Evolutionary conservation across 1,140 invertebrate species (phyloP), one percentile per base, ranked within the genome.

Genomic region (Probaryconus sp.): DNA sequence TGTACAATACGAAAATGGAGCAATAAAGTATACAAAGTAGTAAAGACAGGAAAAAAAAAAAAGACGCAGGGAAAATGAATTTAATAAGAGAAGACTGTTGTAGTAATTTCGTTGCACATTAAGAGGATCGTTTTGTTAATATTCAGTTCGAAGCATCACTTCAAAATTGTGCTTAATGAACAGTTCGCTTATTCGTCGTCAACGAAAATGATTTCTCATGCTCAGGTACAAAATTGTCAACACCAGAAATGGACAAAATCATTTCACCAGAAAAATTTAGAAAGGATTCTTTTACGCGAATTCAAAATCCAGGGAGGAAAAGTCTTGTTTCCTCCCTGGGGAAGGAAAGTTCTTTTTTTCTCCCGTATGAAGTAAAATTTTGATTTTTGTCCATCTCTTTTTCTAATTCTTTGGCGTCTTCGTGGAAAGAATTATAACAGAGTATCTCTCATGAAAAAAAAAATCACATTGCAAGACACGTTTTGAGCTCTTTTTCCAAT

Each of bases 1-100:
- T 56, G 38, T 60, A 61, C 24, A 67, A 67, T 26, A 56, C 53
- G 33, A 72, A 53, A 72, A 33, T 65, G 31, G 47, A 72, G 37
- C 24, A 60, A 51, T 65, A 47, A 71, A 64, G 31, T 69, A 51
- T 33, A 64, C 45, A 47, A 16, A 38, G 16, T 31, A 37, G 31
- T 50, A 45, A 18, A 53, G 21, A 47, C 18, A 63, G 48, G 56
- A 9, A 56, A 40, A 53, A 60, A 56, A 13, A 48, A n/a, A n/a
- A n/a, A n/a, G n/a, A n/a, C n/a, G n/a, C 33, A 51, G 18, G 38
- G 48, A n/a, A 13, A 37, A 53, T 37, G 50, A 21, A 38, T 24
- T 68, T 58, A 20, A 70, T 38, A 31, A 55, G 16, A 63, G 31
- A 47, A 65, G 11, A 55, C 37, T 13, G 11, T 60, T 7, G 35